Conservation (phyloP, 2,113 vertebrate genomes). For the Aramus guarauna region DNA sequence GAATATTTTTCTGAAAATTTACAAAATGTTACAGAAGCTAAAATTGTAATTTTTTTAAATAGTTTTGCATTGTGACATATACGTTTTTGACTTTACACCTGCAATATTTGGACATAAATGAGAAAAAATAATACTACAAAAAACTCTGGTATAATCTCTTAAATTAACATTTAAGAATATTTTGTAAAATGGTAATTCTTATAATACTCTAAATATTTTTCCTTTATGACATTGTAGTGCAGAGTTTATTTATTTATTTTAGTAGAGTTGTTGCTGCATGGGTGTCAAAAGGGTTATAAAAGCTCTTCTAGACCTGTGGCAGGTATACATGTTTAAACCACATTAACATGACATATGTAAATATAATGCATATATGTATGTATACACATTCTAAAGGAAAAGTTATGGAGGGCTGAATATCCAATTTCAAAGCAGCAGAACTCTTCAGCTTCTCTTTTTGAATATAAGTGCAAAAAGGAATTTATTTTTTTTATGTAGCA, state of each 20-base stretch:
- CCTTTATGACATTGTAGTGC: not conserved
- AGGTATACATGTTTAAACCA: not conserved
- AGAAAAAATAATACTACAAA: not conserved
- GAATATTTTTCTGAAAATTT: not conserved
- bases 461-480: not conserved
- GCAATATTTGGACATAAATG: not conserved
- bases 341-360: not conserved
- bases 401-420: not conserved
- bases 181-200: not conserved
- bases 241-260: not conserved
- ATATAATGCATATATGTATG: not conserved
- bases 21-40: not conserved
- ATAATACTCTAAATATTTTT: not conserved
- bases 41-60: not conserved
- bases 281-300: not conserved
- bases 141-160: not conserved
- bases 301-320: not conserved
- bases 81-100: not conserved
- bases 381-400: not conserved
- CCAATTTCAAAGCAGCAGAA: not conserved
- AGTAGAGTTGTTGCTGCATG: not conserved
- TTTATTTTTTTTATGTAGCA: not conserved
- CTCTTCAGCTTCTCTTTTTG: not conserved
- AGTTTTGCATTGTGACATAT: not conserved
- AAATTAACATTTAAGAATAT: not conserved